Evolutionary conservation across 1,140 invertebrate genomes (phyloP).

Genomic region (Coelopa frigida): DNA sequence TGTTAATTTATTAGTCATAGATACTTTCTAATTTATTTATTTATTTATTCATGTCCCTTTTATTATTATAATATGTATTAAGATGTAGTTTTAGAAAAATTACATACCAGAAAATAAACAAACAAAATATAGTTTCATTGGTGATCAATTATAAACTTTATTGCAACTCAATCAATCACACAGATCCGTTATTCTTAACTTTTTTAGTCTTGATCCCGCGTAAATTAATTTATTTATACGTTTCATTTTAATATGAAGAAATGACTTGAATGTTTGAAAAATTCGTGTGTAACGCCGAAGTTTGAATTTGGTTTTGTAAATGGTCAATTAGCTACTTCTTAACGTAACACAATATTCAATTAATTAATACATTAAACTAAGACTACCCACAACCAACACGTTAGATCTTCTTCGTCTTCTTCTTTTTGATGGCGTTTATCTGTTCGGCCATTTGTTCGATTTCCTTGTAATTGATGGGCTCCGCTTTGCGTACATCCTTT

Average conservation of each 20-base stretch:
- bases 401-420: constrained; percentile 42
- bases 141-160: background rate
- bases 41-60: constrained; percentile 1
- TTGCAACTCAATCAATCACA: too few relatives aligned
- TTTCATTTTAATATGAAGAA: constrained; percentile 7
- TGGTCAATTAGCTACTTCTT: background rate
- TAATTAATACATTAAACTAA: background rate
- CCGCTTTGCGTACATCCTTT: constrained; percentile 26
- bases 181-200: too few relatives aligned
- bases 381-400: background rate
- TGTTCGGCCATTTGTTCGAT: constrained; percentile 54
- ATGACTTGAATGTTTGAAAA: background rate
- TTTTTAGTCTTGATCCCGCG: too few relatives aligned
- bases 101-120: constrained; percentile 1
- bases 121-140: constrained; percentile 1
- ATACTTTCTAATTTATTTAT: constrained; percentile 3
- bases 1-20: constrained; percentile 1
- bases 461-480: constrained; percentile 45
- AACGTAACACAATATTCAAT: background rate
- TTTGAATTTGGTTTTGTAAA: too few relatives aligned
- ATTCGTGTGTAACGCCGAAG: too few relatives aligned
- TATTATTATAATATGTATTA: background rate
- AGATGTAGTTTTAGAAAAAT: background rate
- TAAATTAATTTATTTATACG: background rate
- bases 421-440: constrained; percentile 50